Base-by-base conservation (phyloP, 2,797 vertebrate species). In the Champsocephalus esox region DNA sequence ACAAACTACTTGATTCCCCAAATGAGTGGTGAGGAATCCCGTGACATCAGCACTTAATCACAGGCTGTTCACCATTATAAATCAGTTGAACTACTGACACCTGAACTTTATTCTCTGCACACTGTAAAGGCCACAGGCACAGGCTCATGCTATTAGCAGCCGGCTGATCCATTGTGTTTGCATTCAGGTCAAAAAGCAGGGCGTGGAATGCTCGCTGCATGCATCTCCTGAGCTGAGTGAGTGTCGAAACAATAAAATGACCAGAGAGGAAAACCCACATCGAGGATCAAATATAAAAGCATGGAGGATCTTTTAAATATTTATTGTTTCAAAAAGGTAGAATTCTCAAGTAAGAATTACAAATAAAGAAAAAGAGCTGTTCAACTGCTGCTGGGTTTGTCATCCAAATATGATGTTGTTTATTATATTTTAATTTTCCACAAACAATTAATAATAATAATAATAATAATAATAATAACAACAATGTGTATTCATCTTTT, bases 71-170 rank as follows among this genome's bases (percentile, higher is more conserved):
- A 72, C 93, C 88, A 94, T 95, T 95, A 96, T 96, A 95, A 96
- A 96, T 95, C 94, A 95, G 92, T 95, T 95, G 93, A 95, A 94
- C 94, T 91, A 85, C 90, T 90, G 94, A 94, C 94, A 95, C 90
- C 92, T 95, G 94, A 96, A 95, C 94, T 95, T 96, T 95, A 93
- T 89, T 87, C 87, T 50, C 74, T 62, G 86, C 90, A 68, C 72
- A 74, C 81, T 90, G 89, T 92, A 95, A 96, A 95, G 94, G 95
- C 92, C 93, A 94, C 85, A 78, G 84, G 86, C 89, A 17, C 81
- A 79, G 81, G 79, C 88, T 86, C 74, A 51, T 12, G 64, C 92
- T 91, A 94, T 94, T 95, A 95, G 89, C 81, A 66, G 70, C 46
- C 17, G 79, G 90, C 94, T 94, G 93, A 95, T 95, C 93, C 94